Evolutionary conservation across 1,140 invertebrate genomes (phyloP).

Genomic region (Cepaea nemoralis): DNA sequence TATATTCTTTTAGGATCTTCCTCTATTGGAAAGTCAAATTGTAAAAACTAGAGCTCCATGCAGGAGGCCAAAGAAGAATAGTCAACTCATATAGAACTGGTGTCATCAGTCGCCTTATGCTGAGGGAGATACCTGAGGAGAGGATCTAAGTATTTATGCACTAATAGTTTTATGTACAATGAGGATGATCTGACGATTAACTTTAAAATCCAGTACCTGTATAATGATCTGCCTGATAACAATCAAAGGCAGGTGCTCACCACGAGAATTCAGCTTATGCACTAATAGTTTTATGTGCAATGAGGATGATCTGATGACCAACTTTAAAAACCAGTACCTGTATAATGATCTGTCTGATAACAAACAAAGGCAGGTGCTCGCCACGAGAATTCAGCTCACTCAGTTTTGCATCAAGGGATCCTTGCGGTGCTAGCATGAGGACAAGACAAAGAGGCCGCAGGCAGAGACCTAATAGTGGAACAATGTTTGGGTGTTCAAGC

Average conservation of each 20-base stretch:
- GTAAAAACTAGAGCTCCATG: too few relatives aligned
- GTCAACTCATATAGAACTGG: too few relatives aligned
- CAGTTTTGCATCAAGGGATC: constrained; percentile 87
- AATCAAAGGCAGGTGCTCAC: constrained; percentile 83
- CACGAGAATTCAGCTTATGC: constrained; percentile 85
- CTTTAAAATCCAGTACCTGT: constrained; percentile 75
- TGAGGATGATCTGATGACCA: too few relatives aligned
- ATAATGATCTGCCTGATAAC: constrained; percentile 88
- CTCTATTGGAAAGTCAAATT: too few relatives aligned
- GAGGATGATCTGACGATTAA: too few relatives aligned
- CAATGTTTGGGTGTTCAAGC: constrained; percentile 90
- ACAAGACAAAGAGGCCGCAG: constrained; percentile 88
- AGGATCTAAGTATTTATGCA: too few relatives aligned
- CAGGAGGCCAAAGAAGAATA: too few relatives aligned
- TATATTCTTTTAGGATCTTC: too few relatives aligned
- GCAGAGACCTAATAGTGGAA: constrained; percentile 85
- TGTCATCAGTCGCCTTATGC: too few relatives aligned
- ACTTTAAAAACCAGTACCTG: constrained; percentile 75
- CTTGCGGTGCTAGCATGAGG: constrained; percentile 90
- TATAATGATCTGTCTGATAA: constrained; percentile 86
- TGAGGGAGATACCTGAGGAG: too few relatives aligned
- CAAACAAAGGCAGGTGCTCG: constrained; percentile 83
- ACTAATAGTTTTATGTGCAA: too few relatives aligned
- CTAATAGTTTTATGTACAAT: too few relatives aligned
- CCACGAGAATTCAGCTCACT: constrained; percentile 87